Evolutionary conservation across 1,140 invertebrate genomes (phyloP).

Genomic region (Brachystomella parvula): DNA sequence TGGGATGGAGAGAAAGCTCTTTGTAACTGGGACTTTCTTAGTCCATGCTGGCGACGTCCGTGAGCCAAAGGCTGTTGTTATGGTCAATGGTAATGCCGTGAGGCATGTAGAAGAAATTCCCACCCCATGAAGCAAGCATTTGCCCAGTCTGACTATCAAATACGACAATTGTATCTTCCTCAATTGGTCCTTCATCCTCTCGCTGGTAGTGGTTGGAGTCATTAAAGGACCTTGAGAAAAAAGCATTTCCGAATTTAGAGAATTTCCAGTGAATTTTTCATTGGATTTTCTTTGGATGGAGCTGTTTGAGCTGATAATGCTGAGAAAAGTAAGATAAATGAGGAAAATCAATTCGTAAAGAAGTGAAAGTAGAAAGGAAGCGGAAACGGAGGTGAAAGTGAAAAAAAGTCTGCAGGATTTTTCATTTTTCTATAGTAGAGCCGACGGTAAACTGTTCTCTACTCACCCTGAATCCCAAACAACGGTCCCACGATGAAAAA

Average conservation of each 20-base stretch:
- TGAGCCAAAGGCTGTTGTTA: constrained; percentile 82
- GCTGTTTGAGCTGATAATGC: background rate
- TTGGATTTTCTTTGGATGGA: background rate
- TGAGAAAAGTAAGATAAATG: background rate
- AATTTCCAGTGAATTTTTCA: background rate
- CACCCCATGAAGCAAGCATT: constrained; percentile 69
- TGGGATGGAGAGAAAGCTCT: background rate
- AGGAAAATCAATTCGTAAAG: background rate
- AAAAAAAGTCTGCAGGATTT: too few relatives aligned
- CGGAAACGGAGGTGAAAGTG: background rate
- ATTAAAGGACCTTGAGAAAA: constrained; percentile 61
- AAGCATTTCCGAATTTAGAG: too few relatives aligned
- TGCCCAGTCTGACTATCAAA: constrained; percentile 64
- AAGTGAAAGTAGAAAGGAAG: too few relatives aligned
- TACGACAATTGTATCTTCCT: constrained; percentile 67
- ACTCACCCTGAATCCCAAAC: constrained; percentile 71
- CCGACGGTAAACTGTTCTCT: background rate
- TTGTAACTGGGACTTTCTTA: background rate
- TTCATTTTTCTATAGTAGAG: constrained; percentile 16
- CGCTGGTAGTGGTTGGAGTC: constrained; percentile 58
- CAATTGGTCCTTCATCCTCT: constrained; percentile 61
- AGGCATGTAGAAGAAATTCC: constrained; percentile 79
- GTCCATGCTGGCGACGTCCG: constrained; percentile 68
- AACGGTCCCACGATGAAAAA: constrained; percentile 76
- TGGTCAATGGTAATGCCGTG: constrained; percentile 84